A percentile compares a stretch with the other conserved stretches of the same genome.
Evolutionary conservation across 2,113 vertebrate species (phyloP).

Genomic region (Tragelaphus strepsiceros): DNA sequence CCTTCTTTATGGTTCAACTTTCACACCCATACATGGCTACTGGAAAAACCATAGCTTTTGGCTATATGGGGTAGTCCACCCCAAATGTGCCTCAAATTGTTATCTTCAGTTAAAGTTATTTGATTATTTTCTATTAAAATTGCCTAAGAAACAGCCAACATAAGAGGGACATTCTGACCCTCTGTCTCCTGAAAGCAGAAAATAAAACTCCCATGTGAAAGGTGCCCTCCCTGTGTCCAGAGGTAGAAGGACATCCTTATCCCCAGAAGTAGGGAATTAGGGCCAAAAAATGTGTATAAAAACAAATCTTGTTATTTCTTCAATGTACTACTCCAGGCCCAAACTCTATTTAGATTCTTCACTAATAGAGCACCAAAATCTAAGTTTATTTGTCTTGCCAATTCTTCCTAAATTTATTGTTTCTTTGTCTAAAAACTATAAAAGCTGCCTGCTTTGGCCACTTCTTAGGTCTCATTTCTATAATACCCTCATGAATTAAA

Average conservation of each 20-base stretch:
- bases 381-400: neutral
- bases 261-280: neutral
- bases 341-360: neutral
- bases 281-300: neutral
- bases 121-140: neutral
- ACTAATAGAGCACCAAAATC: neutral
- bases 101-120: neutral
- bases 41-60: neutral
- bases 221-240: accelerated
- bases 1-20: neutral
- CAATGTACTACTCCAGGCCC: neutral
- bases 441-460: neutral
- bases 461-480: neutral
- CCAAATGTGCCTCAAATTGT: neutral
- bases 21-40: neutral
- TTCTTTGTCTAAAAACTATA: neutral
- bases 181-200: neutral
- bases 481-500: neutral
- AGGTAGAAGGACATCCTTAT: neutral
- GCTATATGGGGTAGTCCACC: neutral
- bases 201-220: neutral
- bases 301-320: neutral
- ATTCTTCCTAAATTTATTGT: neutral
- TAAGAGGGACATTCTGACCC: neutral
- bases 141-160: neutral